phyloP scores from a whole-genome alignment of 2,113 vertebrate species.

The Pelecanus crispus region DNA sequence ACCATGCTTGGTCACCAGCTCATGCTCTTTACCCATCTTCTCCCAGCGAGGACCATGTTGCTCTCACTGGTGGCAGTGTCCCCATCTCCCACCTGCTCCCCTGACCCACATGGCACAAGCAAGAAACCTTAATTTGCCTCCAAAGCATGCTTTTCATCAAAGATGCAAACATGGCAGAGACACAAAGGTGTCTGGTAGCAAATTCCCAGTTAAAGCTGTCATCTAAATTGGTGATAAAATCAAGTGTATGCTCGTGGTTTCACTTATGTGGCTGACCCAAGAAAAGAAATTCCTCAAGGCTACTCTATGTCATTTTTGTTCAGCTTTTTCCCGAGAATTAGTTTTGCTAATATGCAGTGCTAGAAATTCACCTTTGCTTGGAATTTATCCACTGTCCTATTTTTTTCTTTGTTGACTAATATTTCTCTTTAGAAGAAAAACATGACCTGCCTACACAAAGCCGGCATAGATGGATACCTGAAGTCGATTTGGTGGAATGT shows the following conservation, averaged over 20 bases:
- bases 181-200: neutral
- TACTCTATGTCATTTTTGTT: neutral
- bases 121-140: neutral
- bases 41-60: neutral
- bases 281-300: neutral
- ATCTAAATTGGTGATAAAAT: neutral
- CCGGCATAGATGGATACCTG: neutral
- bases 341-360: neutral
- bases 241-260: neutral
- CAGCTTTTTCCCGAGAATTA: neutral
- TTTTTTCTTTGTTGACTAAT: neutral
- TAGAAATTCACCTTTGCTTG: neutral
- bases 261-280: fast-evolving
- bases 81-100: neutral
- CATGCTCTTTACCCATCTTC: fast-evolving
- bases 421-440: neutral
- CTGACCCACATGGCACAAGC: neutral
- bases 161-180: neutral
- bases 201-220: neutral
- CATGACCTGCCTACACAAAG: neutral
- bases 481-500: neutral
- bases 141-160: neutral
- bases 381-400: neutral
- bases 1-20: neutral
- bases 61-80: neutral